phyloP scores from a whole-genome alignment of 64 coral and sea anemone genomes.

The Actinia tenebrosa region DNA sequence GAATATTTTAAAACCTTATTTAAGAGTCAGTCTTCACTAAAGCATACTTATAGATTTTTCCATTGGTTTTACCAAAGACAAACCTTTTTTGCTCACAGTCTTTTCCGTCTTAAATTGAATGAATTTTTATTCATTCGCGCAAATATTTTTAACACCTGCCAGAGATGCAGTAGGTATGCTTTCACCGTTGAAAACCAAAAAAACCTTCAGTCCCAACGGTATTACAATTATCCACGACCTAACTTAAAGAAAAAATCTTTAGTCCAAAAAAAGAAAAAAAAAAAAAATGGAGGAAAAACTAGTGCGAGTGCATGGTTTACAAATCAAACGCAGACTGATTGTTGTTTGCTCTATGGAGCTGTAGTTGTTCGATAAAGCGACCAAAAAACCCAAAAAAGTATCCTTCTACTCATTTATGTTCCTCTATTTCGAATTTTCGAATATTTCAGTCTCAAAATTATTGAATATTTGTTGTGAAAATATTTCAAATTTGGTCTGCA shows the following conservation, averaged over 20 bases:
- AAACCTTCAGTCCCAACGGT: neutral
- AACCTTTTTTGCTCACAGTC: neutral
- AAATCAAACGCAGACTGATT: neutral
- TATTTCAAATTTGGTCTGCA: neutral
- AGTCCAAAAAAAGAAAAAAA: neutral
- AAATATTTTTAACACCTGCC: neutral
- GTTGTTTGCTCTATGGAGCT: neutral
- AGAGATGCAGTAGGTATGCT: neutral
- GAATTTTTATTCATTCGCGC: neutral
- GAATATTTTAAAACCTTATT: neutral
- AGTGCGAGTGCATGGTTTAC: neutral
- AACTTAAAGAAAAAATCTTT: neutral
- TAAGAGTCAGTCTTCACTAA: neutral
- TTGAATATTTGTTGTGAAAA: neutral
- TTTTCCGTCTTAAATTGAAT: neutral
- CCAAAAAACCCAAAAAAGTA: neutral
- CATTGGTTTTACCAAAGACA: neutral
- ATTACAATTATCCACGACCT: neutral
- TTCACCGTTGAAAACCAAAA: neutral
- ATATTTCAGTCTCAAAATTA: neutral
- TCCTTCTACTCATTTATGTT: neutral
- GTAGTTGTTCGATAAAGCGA: neutral
- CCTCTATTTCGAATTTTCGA: neutral
- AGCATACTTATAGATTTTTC: neutral
- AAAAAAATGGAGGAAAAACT: neutral